Percentiles rank a stretch among this genome's conserved stretches.
Evolutionary conservation across 2,797 vertebrate species (phyloP).

Genomic region (Arctocebus calabarensis): DNA sequence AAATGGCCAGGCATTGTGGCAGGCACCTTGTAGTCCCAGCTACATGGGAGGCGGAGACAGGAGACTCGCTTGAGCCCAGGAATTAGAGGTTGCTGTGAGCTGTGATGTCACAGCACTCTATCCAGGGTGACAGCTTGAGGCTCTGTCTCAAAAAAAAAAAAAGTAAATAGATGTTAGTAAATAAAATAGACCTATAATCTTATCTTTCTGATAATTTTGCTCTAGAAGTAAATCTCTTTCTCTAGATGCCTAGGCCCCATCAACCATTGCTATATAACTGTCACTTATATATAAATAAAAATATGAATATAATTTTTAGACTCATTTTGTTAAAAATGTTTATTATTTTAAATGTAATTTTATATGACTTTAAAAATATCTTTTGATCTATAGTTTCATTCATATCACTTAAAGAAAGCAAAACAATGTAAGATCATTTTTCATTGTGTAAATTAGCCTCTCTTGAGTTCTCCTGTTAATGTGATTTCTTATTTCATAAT

Average conservation of each 20-base stretch:
- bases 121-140: too few species aligned
- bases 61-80: too few species aligned
- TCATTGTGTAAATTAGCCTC: not conserved
- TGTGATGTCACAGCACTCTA: too few species aligned
- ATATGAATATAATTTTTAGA: not conserved
- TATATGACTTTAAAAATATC: not conserved
- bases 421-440: not conserved
- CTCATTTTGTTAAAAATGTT: not conserved
- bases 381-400: conserved; percentile 17
- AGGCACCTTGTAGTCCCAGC: too few species aligned
- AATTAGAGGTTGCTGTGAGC: too few species aligned
- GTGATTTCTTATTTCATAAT: conserved; percentile 29
- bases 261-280: not conserved
- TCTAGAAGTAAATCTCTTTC: not conserved
- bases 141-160: too few species aligned
- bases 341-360: not conserved
- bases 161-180: not conserved
- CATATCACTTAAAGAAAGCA: not conserved
- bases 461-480: not conserved
- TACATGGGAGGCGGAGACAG: too few species aligned
- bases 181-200: not conserved
- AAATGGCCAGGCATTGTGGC: too few species aligned
- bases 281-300: not conserved
- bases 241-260: not conserved
- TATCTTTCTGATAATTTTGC: not conserved